Percentiles rank a stretch among this genome's conserved stretches.
Conservation (phyloP, 1,140 invertebrate genomes). For the Ips typographus region DNA sequence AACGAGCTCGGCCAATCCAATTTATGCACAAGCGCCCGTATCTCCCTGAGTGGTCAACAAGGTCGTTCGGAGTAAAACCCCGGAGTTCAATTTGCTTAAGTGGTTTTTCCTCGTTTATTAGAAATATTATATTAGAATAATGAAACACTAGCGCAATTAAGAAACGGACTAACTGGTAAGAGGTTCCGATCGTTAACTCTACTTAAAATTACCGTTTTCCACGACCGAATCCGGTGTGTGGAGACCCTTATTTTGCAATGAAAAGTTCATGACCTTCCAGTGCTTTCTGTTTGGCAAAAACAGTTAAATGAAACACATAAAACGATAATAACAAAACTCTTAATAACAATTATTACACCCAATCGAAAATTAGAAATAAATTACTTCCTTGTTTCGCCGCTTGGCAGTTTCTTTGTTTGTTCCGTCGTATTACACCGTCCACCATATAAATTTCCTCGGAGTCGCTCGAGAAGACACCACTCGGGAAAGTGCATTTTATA, state of each 20-base stretch:
- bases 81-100: slow-evolving; percentile 3
- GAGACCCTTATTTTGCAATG: no score
- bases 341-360: no score
- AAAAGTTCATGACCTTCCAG: no score
- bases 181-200: not conserved
- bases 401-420: slow-evolving; percentile 6
- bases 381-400: not conserved
- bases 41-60: not conserved
- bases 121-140: not conserved
- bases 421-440: slow-evolving; percentile 12
- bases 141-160: not conserved
- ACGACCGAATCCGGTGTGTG: no score
- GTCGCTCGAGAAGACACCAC: slow-evolving; percentile 7
- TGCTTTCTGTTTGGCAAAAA: no score
- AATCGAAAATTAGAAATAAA: not conserved
- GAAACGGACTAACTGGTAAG: no score
- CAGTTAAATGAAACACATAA: no score
- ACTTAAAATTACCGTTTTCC: no score
- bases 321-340: no score
- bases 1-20: not conserved
- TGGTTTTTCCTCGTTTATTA: slow-evolving; percentile 5
- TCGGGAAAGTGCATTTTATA: slow-evolving; percentile 15
- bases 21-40: not conserved
- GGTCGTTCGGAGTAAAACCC: not conserved
- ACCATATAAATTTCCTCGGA: slow-evolving; percentile 11